Evolutionary conservation across 1,140 invertebrate genomes (phyloP), one percentile per base, ranked within the genome.

Genomic region (Drosophila pseudoobscura): DNA sequence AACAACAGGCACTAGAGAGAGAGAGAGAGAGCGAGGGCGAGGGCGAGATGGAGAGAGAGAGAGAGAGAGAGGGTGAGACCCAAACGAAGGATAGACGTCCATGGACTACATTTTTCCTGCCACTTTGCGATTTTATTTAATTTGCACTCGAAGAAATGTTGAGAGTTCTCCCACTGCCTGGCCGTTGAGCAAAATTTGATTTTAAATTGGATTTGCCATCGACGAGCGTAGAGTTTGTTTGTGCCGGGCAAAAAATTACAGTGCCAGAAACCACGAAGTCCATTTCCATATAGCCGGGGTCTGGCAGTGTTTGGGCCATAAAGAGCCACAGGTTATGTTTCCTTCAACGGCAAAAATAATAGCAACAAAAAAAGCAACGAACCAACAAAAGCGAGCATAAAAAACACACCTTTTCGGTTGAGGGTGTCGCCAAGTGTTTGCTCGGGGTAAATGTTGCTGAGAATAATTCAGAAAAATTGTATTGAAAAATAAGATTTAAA

Each of bases 91-190:
- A 39, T 13, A 45, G 45, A 35, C 57, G 59, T 56, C 59, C 60
- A 68, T 43, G 69, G 51, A 64, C 47, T 63, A 63, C 61, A 75
- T 75, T 85, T 85, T 78, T 71, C 78, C 52, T 72, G 59, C 64
- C 62, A 72, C 50, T 75, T 82, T 75, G 51, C 55, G 61, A 76
- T 88, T 88, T 88, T 88, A 88, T 88, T 88, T 88, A 88, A 88
- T 88, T 88, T 88, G 75, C 83, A 88, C 83, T 88, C 58, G 64
- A 79, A 72, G 83, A 70, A 49, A 70, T 63, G 70, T 63, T 43
- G 45, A 87, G 71, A 72, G 72, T 20, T 58, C 17, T n/a, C 20
- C 20, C 46, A 56, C 22, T 35, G 26, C 43, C 44, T 44, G 31
- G 26, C 56, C 51, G 22, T 35, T 53, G 35, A 60, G 53, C 58